These are phyloP conservation scores for Solenopsis fugax DNA, from an alignment of 1,140 invertebrate species.

Conservation along the genomic window DNA sequence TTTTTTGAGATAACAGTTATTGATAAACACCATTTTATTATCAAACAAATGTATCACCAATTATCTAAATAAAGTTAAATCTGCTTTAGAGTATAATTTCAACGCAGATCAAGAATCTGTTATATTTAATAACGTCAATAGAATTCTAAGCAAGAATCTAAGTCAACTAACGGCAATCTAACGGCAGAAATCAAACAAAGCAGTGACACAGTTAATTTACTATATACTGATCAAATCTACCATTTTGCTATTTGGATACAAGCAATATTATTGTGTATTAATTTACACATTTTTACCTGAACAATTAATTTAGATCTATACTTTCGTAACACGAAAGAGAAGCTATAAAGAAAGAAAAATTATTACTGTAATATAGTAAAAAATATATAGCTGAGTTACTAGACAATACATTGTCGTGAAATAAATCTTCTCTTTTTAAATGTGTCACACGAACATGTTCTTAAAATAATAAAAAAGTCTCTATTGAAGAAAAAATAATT, in stretches of 20 bases:
- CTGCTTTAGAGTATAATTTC: background rate
- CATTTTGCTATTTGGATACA: background rate
- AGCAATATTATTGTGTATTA: background rate
- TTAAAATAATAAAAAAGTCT: background rate
- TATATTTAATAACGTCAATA: background rate
- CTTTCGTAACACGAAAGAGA: conserved; percentile 53
- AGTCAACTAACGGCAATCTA: conserved; percentile 10
- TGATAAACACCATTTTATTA: background rate
- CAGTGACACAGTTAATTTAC: background rate
- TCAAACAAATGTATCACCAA: background rate
- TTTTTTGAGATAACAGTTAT: conserved; percentile 12
- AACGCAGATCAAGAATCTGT: background rate
- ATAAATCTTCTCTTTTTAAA: background rate
- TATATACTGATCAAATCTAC: background rate
- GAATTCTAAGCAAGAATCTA: conserved; percentile 23
- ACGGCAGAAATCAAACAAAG: conserved; percentile 6
- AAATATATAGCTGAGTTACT: background rate
- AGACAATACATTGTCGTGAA: background rate
- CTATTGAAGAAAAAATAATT: background rate
- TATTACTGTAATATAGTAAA: conserved; percentile 15
- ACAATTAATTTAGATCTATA: conserved; percentile 58
- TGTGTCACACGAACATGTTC: background rate
- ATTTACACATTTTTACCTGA: conserved; percentile 54
- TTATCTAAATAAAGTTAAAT: background rate
- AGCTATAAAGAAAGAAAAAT: conserved; percentile 69